Evolutionary conservation across 2,888 invertebrate species (phyloP), one percentile per base, ranked within the genome.

Genomic region (Cryptocheilus praepositus): DNA sequence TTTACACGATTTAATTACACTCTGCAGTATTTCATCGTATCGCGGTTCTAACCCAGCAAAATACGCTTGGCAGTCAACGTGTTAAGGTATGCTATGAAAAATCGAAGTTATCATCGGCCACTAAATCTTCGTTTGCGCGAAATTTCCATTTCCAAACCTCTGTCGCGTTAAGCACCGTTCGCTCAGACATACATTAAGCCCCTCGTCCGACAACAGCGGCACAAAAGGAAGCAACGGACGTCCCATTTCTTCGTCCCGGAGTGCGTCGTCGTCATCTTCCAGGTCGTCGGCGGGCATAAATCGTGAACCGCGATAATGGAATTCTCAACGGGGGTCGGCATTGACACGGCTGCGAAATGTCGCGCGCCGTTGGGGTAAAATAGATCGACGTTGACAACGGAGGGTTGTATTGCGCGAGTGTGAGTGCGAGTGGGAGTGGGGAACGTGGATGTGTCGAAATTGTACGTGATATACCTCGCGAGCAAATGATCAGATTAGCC

Each of bases 291-390:
- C 62, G 69, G 61, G 76, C 73, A 84, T 79, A 83, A 84, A 86
- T 85, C 81, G 82, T 75, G 76, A 72, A 36, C 64, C 52, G 74
- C 77, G 83, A 85, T 88, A 87, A 88, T 88, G 88, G 87, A 86
- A 87, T 84, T 88, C 86, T 82, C 87, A 74, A 80, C 85, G 81
- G 87, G 88, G 86, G 84, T 83, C 79, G 45, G 82, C 83, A 84
- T 84, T 85, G 86, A 85, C 83, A 76, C 79, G 77, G 80, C 78
- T 74, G 80, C 81, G 76, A 83, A 81, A 77, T 83, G 86, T 83
- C 83, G 76, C 74, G 63, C 57, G 70, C 74, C 70, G 67, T 62
- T 13, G 69, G 73, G 77, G 76, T 74, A 70, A 77, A 78, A 80
- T 73, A 70, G 74, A 81, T 79, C 81, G 78, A 69, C 81, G 70